These are phyloP conservation scores for Halcyon malimbica DNA, from an alignment of 2,113 vertebrate species.

Conservation along the genomic window DNA sequence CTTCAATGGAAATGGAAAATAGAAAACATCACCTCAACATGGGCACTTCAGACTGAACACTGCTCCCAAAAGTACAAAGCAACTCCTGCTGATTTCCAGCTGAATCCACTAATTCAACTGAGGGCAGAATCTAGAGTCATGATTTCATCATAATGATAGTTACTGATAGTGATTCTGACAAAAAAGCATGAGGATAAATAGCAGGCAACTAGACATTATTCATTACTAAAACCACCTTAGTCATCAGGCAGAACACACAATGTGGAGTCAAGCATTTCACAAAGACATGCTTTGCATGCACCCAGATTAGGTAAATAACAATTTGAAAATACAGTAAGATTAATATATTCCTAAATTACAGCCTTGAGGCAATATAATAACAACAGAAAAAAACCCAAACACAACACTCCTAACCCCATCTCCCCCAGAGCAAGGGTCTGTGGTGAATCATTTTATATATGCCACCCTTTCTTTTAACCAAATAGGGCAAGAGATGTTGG, in stretches of 20 bases:
- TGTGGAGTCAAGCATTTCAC: background rate
- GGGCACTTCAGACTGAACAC: background rate
- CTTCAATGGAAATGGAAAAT: background rate
- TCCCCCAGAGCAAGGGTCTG: background rate
- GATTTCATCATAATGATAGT: background rate
- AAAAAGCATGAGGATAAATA: background rate
- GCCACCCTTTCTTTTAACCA: background rate
- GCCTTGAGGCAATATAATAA: background rate
- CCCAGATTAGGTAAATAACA: background rate
- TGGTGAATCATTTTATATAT: background rate
- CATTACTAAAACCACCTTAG: background rate
- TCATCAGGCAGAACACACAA: background rate
- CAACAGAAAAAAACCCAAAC: accelerated
- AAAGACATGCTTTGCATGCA: background rate
- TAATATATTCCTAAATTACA: background rate
- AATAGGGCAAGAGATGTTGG: background rate
- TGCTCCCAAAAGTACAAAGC: background rate
- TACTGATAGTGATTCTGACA: background rate
- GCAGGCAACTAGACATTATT: background rate
- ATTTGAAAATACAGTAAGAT: background rate
- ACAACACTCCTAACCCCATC: background rate
- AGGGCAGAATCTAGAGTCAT: background rate
- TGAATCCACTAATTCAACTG: background rate
- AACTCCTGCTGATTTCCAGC: background rate
- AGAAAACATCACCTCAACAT: background rate